phyloP scores from a whole-genome alignment of 2,888 invertebrate genomes.

The Choristoneura rosaceana region DNA sequence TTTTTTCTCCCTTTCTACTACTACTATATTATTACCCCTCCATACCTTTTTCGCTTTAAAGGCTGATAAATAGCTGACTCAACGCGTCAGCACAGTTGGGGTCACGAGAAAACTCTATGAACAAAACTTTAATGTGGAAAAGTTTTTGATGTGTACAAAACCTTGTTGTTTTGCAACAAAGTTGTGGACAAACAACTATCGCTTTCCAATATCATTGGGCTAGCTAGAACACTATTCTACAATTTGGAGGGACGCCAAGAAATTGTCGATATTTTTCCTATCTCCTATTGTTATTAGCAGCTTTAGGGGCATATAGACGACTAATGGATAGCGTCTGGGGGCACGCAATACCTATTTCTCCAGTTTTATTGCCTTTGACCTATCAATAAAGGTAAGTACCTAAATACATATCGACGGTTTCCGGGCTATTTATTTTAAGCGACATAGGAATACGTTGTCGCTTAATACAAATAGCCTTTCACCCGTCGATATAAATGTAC shows the following conservation, averaged over 20 bases:
- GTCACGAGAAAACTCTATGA: neutral
- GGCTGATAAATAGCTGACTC: no score
- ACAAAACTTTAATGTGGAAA: constrained; percentile 9
- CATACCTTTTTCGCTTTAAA: no score
- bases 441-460: no score
- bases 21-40: no score
- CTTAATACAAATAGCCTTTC: no score
- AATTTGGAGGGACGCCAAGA: constrained; percentile 56
- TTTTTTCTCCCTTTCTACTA: no score
- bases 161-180: neutral
- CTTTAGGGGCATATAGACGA: constrained; percentile 46
- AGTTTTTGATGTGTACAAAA: neutral
- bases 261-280: constrained; percentile 50
- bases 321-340: constrained; percentile 29
- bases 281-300: constrained; percentile 53
- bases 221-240: constrained; percentile 42
- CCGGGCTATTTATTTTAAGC: no score
- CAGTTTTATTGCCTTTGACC: constrained; percentile 21
- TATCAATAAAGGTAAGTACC: neutral
- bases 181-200: constrained; percentile 14
- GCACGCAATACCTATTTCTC: constrained; percentile 26
- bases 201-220: constrained; percentile 37
- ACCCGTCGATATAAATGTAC: no score
- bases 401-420: no score
- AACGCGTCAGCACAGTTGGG: neutral